Conservation (phyloP, 2,888 invertebrate species). For the Latrodectus elegans region DNA sequence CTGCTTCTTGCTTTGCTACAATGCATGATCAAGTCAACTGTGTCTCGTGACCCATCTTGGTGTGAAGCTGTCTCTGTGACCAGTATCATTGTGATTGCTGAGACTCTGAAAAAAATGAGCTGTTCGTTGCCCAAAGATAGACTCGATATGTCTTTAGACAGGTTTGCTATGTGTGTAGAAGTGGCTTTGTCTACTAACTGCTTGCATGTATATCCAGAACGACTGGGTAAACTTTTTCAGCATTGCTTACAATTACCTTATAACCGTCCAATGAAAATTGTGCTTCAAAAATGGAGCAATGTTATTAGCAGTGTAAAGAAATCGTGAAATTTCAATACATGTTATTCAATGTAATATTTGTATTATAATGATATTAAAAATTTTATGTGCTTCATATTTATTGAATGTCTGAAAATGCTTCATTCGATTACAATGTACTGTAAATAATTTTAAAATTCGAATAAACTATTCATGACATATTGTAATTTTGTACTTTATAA, state of each 20-base stretch:
- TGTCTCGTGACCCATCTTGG: slow-evolving; percentile 7
- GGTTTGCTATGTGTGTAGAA: slow-evolving; percentile 65
- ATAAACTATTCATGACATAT: no score
- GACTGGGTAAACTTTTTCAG: slow-evolving; percentile 45
- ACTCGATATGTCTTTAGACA: slow-evolving; percentile 43
- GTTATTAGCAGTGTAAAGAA: neutral
- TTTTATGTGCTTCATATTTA: no score
- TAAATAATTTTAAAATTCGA: no score
- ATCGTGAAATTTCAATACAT: neutral
- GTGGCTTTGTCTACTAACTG: slow-evolving; percentile 54
- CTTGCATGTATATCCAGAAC: slow-evolving; percentile 44
- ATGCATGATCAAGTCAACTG: slow-evolving; percentile 42
- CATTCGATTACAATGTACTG: no score
- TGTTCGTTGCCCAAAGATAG: slow-evolving; percentile 38
- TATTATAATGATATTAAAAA: no score
- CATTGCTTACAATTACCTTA: slow-evolving; percentile 57
- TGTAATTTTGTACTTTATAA: no score
- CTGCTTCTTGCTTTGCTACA: slow-evolving; percentile 50
- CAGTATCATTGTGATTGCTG: slow-evolving; percentile 51
- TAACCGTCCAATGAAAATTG: slow-evolving; percentile 59
- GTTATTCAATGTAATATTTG: no score
- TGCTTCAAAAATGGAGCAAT: slow-evolving; percentile 57
- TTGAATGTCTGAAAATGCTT: no score
- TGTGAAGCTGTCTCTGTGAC: slow-evolving; percentile 47
- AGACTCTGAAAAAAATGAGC: slow-evolving; percentile 58